Conservation (phyloP, 2,888 invertebrate species). For the Cistogaster globosa region DNA sequence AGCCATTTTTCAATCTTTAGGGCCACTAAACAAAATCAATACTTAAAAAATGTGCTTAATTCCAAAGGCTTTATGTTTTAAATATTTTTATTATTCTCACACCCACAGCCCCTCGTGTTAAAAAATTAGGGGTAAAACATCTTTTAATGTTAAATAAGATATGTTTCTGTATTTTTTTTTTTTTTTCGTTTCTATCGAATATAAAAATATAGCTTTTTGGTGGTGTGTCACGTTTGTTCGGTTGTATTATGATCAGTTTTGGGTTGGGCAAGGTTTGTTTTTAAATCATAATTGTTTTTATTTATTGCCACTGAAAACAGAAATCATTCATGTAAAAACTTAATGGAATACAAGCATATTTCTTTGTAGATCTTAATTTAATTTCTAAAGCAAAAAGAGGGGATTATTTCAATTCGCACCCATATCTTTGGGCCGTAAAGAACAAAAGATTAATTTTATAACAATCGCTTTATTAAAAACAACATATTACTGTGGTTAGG, state of each 20-base stretch:
- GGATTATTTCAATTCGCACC: slow-evolving; percentile 39
- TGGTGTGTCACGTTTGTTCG: slow-evolving; percentile 19
- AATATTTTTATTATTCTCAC: slow-evolving; percentile 3
- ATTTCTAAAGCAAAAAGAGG: slow-evolving; percentile 13
- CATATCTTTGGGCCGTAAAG: slow-evolving; percentile 28
- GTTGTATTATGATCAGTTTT: slow-evolving; percentile 26
- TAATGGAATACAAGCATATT: slow-evolving; percentile 7
- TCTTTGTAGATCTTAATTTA: slow-evolving; percentile 43
- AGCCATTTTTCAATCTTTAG: slow-evolving; percentile 7
- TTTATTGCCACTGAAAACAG: slow-evolving; percentile 24
- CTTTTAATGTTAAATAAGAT: not conserved
- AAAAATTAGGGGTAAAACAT: slow-evolving; percentile 35
- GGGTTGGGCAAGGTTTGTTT: slow-evolving; percentile 62
- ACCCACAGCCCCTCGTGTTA: slow-evolving; percentile 16
- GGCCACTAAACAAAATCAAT: slow-evolving; percentile 37
- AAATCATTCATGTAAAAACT: slow-evolving; percentile 28
- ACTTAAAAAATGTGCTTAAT: slow-evolving; percentile 26
- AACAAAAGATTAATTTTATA: slow-evolving; percentile 37
- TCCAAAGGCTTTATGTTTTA: slow-evolving; percentile 9
- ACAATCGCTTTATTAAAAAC: not conserved
- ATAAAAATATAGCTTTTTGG: not conserved
- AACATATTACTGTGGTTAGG: not conserved
- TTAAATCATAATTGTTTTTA: slow-evolving; percentile 40
- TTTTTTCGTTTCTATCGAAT: not conserved
- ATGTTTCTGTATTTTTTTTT: not conserved